A percentile compares a stretch with the other conserved stretches of the same genome.
These are phyloP conservation scores for Acrossocheilus wenchowensis DNA, from an alignment of 2,797 vertebrate genomes.

Conservation along the genomic window DNA sequence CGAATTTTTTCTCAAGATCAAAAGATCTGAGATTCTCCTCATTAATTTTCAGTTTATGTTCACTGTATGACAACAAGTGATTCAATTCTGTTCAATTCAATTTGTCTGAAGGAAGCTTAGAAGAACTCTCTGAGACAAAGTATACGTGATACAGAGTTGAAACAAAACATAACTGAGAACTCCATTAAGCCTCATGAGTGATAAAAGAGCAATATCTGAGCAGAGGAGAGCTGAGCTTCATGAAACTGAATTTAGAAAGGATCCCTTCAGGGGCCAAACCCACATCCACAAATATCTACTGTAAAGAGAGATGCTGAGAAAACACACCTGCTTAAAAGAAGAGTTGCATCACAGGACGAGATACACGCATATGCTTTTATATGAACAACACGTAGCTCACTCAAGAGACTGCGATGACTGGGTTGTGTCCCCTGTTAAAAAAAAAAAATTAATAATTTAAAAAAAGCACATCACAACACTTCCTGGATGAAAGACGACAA, in stretches of 20 bases:
- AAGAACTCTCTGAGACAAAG: not conserved
- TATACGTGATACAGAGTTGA: not conserved
- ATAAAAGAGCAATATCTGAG: constrained; percentile 23
- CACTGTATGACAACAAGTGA: not conserved
- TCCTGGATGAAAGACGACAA: not conserved
- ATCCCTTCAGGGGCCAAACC: constrained; percentile 59
- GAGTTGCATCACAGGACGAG: not conserved
- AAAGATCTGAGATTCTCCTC: not conserved
- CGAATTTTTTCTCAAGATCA: not conserved
- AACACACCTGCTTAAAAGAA: constrained; percentile 30
- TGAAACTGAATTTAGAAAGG: constrained; percentile 56
- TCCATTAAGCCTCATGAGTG: not conserved
- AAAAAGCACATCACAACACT: not conserved
- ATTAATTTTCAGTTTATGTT: not conserved
- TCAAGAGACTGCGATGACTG: not conserved
- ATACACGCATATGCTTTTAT: constrained; percentile 38
- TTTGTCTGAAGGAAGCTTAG: not conserved
- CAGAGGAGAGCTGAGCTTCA: constrained; percentile 41
- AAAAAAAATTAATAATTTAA: no score
- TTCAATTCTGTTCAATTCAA: not conserved
- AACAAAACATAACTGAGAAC: not conserved
- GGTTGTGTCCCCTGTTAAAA: not conserved
- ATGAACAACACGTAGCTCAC: constrained; percentile 1
- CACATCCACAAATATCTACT: constrained; percentile 63
- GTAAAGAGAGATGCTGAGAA: constrained; percentile 38